Evolutionary conservation across 2,888 invertebrate genomes (phyloP).

Genomic region (Sycophila texana): DNA sequence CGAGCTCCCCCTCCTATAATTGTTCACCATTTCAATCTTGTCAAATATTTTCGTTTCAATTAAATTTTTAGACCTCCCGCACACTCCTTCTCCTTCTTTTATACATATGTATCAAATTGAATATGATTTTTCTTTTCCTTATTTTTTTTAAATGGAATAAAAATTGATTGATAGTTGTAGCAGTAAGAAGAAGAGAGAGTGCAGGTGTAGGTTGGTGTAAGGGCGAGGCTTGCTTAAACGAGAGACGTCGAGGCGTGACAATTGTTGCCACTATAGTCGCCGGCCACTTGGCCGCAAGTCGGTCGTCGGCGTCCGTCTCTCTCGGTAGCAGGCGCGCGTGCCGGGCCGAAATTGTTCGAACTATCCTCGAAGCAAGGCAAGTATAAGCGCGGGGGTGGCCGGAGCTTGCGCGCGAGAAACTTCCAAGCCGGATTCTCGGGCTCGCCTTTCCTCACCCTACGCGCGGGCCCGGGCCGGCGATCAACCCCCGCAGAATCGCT

Average conservation of each 20-base stretch:
- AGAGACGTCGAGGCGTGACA: slow-evolving; percentile 55
- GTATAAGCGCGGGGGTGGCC: slow-evolving; percentile 56
- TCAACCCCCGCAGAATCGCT: slow-evolving; percentile 63
- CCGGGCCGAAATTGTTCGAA: slow-evolving; percentile 65
- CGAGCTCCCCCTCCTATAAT: slow-evolving; percentile 26
- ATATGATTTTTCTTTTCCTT: no score
- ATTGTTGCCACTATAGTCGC: slow-evolving; percentile 56
- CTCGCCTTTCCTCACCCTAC: slow-evolving; percentile 59
- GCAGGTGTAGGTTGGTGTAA: slow-evolving; percentile 35
- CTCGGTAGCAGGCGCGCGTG: slow-evolving; percentile 53
- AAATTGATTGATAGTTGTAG: no score
- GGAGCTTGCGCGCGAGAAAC: slow-evolving; percentile 57
- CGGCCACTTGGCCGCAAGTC: slow-evolving; percentile 62
- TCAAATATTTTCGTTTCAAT: slow-evolving; percentile 36
- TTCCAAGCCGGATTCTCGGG: slow-evolving; percentile 51
- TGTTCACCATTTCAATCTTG: slow-evolving; percentile 27
- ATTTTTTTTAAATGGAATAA: no score
- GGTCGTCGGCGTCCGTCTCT: slow-evolving; percentile 65
- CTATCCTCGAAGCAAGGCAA: slow-evolving; percentile 66
- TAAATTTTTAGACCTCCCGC: not conserved
- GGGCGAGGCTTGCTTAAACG: slow-evolving; percentile 41
- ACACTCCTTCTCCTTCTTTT: not conserved
- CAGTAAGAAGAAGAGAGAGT: no score
- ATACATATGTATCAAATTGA: not conserved
- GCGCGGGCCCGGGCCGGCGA: slow-evolving; percentile 22